phyloP scores from a whole-genome alignment of 1,140 invertebrate genomes.

The Vollenhovia emeryi region DNA sequence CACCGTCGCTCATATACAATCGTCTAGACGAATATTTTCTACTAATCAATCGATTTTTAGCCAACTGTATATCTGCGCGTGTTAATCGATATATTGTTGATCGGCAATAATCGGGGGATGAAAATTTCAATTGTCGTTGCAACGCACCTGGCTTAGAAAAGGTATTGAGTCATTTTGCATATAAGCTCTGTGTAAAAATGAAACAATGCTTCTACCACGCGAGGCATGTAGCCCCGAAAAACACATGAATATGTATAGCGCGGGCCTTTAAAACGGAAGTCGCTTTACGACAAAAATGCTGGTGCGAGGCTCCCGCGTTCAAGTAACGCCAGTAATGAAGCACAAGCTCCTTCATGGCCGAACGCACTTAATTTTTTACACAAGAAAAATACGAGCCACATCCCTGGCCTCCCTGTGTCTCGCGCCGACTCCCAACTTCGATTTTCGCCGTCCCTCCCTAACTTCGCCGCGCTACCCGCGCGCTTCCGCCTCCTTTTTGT shows the following conservation, averaged over 20 bases:
- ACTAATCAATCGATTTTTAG: neutral
- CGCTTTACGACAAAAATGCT: slow-evolving; percentile 54
- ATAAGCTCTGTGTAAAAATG: neutral
- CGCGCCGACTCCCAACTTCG: slow-evolving; percentile 31
- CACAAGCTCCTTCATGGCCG: slow-evolving; percentile 44
- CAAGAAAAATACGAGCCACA: slow-evolving; percentile 43
- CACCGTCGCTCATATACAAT: no score
- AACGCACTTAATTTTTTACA: slow-evolving; percentile 61
- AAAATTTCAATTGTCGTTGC: neutral
- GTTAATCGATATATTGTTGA: neutral
- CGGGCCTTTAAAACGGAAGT: slow-evolving; percentile 51
- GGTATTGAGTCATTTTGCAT: neutral
- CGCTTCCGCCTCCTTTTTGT: slow-evolving; percentile 29
- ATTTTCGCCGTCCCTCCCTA: slow-evolving; percentile 47
- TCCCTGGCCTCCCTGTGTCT: neutral
- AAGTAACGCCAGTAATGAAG: slow-evolving; percentile 61
- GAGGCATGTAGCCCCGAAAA: neutral
- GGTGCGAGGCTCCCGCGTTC: slow-evolving; percentile 30
- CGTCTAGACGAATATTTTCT: neutral
- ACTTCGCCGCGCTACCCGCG: neutral
- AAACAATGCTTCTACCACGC: neutral
- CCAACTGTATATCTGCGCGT: no score
- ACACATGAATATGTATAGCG: slow-evolving; percentile 1
- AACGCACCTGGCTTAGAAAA: neutral
- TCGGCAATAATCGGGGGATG: neutral